phyloP scores from a whole-genome alignment of 2,113 vertebrate genomes.

The Silurus glanis region DNA sequence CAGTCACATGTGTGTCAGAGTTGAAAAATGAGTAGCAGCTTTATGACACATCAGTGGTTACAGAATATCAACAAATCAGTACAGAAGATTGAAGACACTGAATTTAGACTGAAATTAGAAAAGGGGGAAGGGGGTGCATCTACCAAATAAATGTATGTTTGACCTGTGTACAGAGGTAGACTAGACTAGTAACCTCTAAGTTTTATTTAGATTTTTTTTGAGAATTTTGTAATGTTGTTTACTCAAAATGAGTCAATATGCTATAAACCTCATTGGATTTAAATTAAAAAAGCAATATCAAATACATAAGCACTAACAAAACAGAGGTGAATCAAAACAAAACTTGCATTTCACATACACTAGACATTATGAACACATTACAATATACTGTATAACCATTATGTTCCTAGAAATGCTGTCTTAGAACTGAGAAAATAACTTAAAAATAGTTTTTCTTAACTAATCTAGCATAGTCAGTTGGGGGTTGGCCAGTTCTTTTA shows the following conservation, averaged over 20 bases:
- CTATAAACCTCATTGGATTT: neutral
- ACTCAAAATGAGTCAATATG: neutral
- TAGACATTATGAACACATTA: neutral
- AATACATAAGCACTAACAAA: neutral
- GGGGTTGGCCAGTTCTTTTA: neutral
- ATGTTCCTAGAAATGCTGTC: too few relatives aligned
- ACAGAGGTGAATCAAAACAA: neutral
- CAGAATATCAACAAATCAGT: neutral
- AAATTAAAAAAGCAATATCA: neutral
- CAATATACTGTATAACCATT: neutral
- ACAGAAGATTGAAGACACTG: neutral
- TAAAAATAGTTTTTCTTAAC: neutral
- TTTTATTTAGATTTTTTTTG: neutral
- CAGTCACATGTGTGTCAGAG: conserved; percentile 33
- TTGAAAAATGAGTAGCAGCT: neutral
- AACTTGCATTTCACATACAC: neutral
- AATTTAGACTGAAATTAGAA: neutral
- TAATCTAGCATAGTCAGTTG: neutral
- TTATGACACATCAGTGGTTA: neutral
- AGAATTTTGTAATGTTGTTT: neutral
- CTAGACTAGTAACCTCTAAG: neutral
- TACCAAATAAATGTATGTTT: neutral
- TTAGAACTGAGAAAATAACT: neutral
- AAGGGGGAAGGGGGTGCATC: neutral
- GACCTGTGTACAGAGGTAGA: neutral